Base-by-base conservation (phyloP, 1,140 invertebrate species). In the Trachymyrmex cornetzi region DNA sequence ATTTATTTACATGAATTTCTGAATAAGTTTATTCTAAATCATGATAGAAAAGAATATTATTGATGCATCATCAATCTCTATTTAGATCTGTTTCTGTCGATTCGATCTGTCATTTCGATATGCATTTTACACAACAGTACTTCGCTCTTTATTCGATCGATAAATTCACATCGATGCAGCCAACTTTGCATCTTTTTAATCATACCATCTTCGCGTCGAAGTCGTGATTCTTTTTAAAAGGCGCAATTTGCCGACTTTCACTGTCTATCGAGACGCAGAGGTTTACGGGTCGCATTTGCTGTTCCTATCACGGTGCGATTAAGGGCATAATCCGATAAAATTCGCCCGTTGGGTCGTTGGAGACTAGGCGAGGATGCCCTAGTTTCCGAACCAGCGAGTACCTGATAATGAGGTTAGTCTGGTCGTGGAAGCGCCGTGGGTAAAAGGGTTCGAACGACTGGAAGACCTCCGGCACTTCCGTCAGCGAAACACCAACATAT, bases 301-400 rank as follows among this genome's bases (percentile, higher is more conserved):
- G 57, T 64, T 87, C 57, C 77, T 75, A 79, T 69, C 85, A 61
- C 57, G 53, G 66, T 34, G 74, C 44, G 79, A 90, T 90, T 87
- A 87, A 85, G 66, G 61, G 53, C 55, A 57, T 84, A 85, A 89
- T 86, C 86, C 30, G 85, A 48, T 80, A 79, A 89, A 87, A 89
- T 89, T 87, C 59, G 72, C 55, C 72, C 74, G 82, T 74, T 79
- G 69, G 77, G 38, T 79, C 72, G 77, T 84, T 87, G 88, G 77
- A 77, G 69, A 24, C 67, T 71, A 44, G 61, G 75, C 85, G 27
- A 89, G 77, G 57, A 44, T 77, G 74, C 61, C 72, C 85, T 30
- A 90, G 72, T 87, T 89, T 84, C 85, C 77, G 72, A 90, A 82
- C 75, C 88, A 84, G 59, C 89, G 77, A 89, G 77, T 57, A 89